Base-by-base conservation (phyloP, 1,140 invertebrate genomes). In the Scaptodrosophila lebanonensis region DNA sequence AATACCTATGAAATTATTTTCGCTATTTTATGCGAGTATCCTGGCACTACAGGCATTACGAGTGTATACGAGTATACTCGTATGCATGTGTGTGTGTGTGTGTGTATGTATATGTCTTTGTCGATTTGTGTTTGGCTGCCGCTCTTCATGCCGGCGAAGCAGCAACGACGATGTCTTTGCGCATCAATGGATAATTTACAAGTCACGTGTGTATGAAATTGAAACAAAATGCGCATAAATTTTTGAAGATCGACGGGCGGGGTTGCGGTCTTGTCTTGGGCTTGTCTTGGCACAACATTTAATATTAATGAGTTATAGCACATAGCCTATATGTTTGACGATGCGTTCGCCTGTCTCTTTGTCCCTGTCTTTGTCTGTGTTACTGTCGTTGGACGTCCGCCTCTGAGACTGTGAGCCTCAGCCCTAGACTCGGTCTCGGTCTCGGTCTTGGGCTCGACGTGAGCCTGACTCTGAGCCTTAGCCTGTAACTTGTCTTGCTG, bases 261-360 rank as follows among this genome's bases (percentile, higher is more conserved):
- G 32, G 3, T 25, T 25, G 22, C 8, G 22, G 22, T 25, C 8
- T 25, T 25, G 22, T 25, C n/a, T n/a, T 25, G 68, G 73, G 73
- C 73, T 79, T 82, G 73, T 73, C 75, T 73, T 59, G 73, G 59
- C 65, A 62, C 75, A 66, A 62, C 75, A 82, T 79, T 82, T 79
- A 79, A 79, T 79, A 79, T 79, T 79, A 79, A 79, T 79, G 75
- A 79, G 75, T 79, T 79, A 79, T 79, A 79, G 75, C 75, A 82
- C 75, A 79, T 75, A 82, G 75, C 57, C 75, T 79, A 79, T 79
- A 82, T 73, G 75, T 82, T 73, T 79, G 75, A 82, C 75, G 75
- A 69, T 79, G 75, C 75, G 75, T 82, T 33, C 12, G 32, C 12
- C 70, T 66, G 60, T 44, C 9, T 47, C 33, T 20, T 12, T 35